phyloP scores from a whole-genome alignment of 2,797 vertebrate genomes.

The Periparus ater region DNA sequence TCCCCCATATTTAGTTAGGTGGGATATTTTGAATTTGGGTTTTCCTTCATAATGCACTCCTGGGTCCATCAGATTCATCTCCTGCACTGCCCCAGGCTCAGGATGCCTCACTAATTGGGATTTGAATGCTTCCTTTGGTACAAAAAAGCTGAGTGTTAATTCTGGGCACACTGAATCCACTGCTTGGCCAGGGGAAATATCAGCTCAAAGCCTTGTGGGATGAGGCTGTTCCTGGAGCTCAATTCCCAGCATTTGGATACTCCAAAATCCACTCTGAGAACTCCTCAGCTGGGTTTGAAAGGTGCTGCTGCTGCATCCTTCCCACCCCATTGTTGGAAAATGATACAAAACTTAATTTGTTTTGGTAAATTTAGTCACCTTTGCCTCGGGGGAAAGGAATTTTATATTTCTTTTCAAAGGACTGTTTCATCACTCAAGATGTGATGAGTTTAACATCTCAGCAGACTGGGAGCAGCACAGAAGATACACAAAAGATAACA shows the following conservation, averaged over 20 bases:
- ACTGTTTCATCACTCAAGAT: fast-evolving
- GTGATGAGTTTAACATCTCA: fast-evolving
- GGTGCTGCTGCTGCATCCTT: fast-evolving
- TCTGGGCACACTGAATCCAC: not conserved
- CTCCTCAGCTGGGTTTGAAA: not conserved
- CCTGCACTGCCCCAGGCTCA: not conserved
- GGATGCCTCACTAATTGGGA: fast-evolving
- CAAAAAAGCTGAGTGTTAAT: not conserved
- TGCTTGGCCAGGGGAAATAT: not conserved
- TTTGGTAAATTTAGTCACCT: not conserved
- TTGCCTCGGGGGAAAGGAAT: not conserved
- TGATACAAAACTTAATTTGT: not conserved
- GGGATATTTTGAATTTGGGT: not conserved
- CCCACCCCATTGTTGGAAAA: fast-evolving
- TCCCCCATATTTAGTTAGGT: fast-evolving
- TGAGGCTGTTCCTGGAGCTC: not conserved
- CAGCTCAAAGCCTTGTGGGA: not conserved
- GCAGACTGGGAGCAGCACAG: not conserved
- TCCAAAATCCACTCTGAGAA: not conserved
- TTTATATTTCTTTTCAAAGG: not conserved
- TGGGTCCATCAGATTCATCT: not conserved
- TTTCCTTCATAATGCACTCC: not conserved
- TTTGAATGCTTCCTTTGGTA: not conserved
- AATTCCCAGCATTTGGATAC: fast-evolving
- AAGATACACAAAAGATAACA: fast-evolving